Evolutionary conservation across 2,797 vertebrate genomes (phyloP).

Genomic region (Odontamblyopus rebecca): DNA sequence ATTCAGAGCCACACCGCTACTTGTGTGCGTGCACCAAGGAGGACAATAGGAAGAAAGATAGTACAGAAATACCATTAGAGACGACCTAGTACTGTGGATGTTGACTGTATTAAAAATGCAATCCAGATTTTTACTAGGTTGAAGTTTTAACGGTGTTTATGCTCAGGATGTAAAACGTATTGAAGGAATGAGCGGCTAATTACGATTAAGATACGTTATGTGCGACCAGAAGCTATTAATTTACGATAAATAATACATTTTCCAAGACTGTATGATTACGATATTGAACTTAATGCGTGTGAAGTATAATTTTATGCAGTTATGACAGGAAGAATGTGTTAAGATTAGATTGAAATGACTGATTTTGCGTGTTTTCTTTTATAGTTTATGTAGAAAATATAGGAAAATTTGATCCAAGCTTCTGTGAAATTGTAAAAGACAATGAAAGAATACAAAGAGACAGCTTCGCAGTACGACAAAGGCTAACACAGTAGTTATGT

Average conservation of each 20-base stretch:
- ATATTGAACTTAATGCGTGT: background rate
- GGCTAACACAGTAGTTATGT: too few relatives aligned
- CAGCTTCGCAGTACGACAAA: too few relatives aligned
- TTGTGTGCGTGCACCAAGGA: constrained; percentile 41
- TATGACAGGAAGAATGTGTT: background rate
- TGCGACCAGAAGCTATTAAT: too few relatives aligned
- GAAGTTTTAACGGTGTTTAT: background rate
- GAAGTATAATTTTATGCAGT: background rate
- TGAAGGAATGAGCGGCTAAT: background rate
- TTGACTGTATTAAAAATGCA: background rate
- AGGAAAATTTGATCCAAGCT: background rate
- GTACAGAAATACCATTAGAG: constrained; percentile 2
- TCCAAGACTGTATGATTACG: background rate
- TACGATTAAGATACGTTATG: background rate
- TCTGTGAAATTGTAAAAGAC: background rate
- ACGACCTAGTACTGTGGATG: background rate
- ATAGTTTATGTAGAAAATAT: background rate
- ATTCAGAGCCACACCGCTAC: constrained; percentile 56
- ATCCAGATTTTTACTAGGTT: background rate
- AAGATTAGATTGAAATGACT: background rate
- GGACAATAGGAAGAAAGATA: constrained; percentile 8
- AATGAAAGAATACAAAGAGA: too few relatives aligned
- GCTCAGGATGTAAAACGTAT: background rate
- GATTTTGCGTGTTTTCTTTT: background rate
- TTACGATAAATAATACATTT: background rate